These are phyloP conservation scores for Salvelinus namaycush DNA, from an alignment of 2,113 vertebrate genomes.

Conservation along the genomic window DNA sequence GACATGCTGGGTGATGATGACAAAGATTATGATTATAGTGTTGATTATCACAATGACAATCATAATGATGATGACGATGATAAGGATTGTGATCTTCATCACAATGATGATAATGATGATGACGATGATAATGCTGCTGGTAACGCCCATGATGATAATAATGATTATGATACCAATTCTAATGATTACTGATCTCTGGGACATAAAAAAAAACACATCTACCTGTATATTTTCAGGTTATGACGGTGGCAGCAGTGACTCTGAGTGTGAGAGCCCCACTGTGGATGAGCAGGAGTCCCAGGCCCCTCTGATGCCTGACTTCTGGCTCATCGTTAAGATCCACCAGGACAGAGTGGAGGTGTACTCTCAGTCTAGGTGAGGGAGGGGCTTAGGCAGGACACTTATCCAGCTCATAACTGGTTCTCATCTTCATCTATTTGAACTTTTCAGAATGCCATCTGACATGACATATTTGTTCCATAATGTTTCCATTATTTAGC, in stretches of 20 bases:
- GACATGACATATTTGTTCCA: too few relatives aligned
- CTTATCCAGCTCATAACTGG: background rate
- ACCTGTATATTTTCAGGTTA: slow-evolving; percentile 78
- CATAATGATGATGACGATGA: background rate
- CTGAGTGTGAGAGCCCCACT: slow-evolving; percentile 87
- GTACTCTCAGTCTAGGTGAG: slow-evolving; percentile 90
- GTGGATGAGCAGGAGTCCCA: slow-evolving; percentile 79
- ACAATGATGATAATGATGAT: too few relatives aligned
- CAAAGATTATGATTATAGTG: background rate
- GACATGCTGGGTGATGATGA: slow-evolving; percentile 75
- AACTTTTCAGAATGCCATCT: too few relatives aligned
- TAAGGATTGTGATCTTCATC: background rate
- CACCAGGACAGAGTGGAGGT: slow-evolving; percentile 92
- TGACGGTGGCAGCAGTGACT: slow-evolving; percentile 95
- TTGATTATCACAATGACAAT: background rate
- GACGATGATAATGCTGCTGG: background rate
- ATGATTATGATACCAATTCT: background rate
- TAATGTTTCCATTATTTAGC: too few relatives aligned
- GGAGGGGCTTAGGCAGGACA: background rate
- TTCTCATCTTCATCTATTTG: too few relatives aligned
- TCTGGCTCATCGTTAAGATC: slow-evolving; percentile 93
- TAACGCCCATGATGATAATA: background rate
- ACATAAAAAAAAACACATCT: background rate
- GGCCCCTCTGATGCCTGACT: slow-evolving; percentile 84
- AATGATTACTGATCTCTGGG: background rate